Evolutionary conservation across 2,113 vertebrate species (phyloP), one percentile per base, ranked within the genome.

Genomic region (Sorex fumeus): DNA sequence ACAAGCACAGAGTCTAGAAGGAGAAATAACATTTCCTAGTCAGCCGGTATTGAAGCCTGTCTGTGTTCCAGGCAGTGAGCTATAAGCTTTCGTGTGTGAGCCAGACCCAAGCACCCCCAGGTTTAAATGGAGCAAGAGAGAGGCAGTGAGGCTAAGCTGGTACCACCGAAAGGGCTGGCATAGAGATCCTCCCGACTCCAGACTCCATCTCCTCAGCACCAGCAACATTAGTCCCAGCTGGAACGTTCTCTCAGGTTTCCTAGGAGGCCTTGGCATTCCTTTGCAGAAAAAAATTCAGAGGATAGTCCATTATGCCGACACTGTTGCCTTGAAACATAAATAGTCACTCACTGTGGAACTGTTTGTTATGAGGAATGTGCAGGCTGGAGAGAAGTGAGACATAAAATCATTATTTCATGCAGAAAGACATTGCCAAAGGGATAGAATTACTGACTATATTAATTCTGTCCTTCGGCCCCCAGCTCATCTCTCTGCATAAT

Each of bases 381-480:
- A 30, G 83, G 91, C 92, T 87, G 83, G 92, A 82, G 94, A 92
- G 82, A 96, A 97, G 95, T 88, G 93, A 96, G 97, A 96, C 96
- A 95, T 95, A 96, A 97, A 97, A 94, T 97, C 98, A 97, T 96
- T 96, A 95, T 96, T 97, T 97, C 97, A 97, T 95, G 96, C 97
- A 97, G 96, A 96, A 98, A 98, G 96, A 96, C 95, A 96, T 91
- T 93, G 97, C 97, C 96, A 92, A 97, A 96, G 96, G 95, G 96
- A 96, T 86, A 94, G 96, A 95, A 97, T 97, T 97, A 96, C 97
- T 97, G 91, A 97, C 96, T 96, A 74, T 96, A 97, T 98, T 97
- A 97, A 97, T 97, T 98, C 95, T 96, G 90, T 96, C 97, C 95
- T 97, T 95, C 97, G 95, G 96, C 94, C 95, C 91, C 94, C 85